Evolutionary conservation across 2,113 vertebrate species (phyloP).

Genomic region (Psittacula cyanocephala): DNA sequence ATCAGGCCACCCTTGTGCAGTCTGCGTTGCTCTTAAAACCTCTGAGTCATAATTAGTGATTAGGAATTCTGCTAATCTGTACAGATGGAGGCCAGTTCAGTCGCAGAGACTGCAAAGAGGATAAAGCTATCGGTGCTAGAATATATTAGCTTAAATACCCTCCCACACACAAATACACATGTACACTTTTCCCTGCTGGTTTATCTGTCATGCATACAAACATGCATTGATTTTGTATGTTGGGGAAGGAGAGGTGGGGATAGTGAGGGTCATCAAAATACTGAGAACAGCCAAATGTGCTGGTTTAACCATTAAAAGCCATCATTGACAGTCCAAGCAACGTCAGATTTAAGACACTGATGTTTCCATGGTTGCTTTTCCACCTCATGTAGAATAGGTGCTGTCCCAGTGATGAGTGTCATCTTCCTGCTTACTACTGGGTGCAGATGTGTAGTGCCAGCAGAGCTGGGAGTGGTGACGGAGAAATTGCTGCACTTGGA

Average conservation of each 20-base stretch:
- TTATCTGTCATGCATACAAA: neutral
- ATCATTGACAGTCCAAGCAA: neutral
- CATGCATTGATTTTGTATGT: fast-evolving
- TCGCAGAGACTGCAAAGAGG: slow-evolving; percentile 55
- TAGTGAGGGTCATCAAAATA: neutral
- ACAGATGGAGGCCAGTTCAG: slow-evolving; percentile 60
- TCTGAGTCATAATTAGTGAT: slow-evolving; percentile 67
- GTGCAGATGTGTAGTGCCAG: neutral
- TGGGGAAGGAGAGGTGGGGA: neutral
- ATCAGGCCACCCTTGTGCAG: slow-evolving; percentile 39
- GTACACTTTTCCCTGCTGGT: neutral
- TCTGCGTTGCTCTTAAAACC: slow-evolving; percentile 40
- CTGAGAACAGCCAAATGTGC: neutral
- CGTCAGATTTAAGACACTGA: neutral
- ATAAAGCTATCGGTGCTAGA: slow-evolving; percentile 51
- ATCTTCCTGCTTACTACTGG: fast-evolving
- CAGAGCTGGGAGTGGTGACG: neutral
- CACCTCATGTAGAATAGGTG: neutral
- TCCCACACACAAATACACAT: slow-evolving; percentile 1
- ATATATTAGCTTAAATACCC: slow-evolving; percentile 63
- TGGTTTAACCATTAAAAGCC: neutral
- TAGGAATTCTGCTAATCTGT: slow-evolving; percentile 60
- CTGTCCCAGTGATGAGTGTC: neutral
- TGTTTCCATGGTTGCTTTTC: neutral
- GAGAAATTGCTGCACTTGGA: neutral